Conservation (phyloP, 2,113 vertebrate species). For the Amia ocellicauda region DNA sequence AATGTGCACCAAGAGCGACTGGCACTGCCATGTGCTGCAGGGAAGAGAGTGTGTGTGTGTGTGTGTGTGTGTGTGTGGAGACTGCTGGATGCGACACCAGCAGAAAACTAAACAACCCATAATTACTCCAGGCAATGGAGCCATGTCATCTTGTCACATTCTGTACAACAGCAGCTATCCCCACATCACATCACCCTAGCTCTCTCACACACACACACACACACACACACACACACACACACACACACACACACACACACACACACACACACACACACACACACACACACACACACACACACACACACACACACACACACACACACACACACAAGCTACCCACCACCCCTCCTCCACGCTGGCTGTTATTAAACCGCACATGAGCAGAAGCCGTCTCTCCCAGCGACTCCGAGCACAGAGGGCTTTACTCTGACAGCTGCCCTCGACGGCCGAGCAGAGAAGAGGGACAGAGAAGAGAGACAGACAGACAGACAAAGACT, state of each 20-base stretch:
- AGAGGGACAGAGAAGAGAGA: too few species aligned
- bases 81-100: neutral
- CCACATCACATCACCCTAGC: conserved; percentile 10
- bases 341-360: conserved; percentile 33
- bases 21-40: too few species aligned
- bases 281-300: neutral
- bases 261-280: conserved; percentile 2
- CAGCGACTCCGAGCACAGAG: conserved; percentile 13
- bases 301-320: neutral
- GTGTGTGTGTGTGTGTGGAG: neutral
- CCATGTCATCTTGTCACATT: conserved; percentile 43
- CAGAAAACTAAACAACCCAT: neutral
- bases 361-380: neutral
- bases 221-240: neutral
- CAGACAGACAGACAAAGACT: too few species aligned
- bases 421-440: neutral
- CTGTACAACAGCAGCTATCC: conserved; percentile 32
- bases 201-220: neutral
- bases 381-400: conserved; percentile 2
- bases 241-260: conserved; percentile 14
- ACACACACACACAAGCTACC: conserved; percentile 23
- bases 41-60: neutral
- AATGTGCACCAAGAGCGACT: too few species aligned
- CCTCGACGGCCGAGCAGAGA: neutral
- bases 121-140: conserved; percentile 48